These are phyloP conservation scores for Pelochelys cantorii DNA, from an alignment of 2,797 vertebrate species.

Conservation along the genomic window DNA sequence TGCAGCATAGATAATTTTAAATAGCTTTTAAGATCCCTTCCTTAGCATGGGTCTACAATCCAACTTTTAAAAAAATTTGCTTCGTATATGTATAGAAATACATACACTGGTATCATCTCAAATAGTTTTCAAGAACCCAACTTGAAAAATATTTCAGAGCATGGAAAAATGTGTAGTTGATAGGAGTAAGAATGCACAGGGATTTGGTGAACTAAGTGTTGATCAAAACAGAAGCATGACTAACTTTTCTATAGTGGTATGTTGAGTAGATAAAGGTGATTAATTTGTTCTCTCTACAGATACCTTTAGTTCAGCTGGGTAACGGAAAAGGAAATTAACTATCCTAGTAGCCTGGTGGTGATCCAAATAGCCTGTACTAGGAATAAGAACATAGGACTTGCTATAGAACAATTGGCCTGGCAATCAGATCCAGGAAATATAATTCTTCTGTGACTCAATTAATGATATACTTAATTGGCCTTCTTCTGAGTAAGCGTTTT, in stretches of 20 bases:
- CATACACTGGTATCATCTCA: neutral
- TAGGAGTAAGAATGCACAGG: neutral
- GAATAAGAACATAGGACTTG: neutral
- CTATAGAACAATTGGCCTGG: neutral
- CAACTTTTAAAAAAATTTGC: neutral
- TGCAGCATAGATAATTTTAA: neutral
- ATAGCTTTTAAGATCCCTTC: neutral
- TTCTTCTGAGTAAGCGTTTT: neutral
- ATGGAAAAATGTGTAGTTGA: neutral
- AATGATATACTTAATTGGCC: neutral
- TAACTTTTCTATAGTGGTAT: neutral
- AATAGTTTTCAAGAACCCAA: neutral
- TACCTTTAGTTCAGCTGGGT: neutral
- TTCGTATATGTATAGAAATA: rapidly evolving
- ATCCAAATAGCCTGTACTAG: rapidly evolving
- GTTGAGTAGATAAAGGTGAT: neutral
- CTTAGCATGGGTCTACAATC: neutral
- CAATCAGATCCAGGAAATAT: too few relatives aligned
- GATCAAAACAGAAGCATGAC: neutral
- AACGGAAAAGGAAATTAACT: rapidly evolving
- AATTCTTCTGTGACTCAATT: neutral
- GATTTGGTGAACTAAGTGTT: constrained; percentile 1
- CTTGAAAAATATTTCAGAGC: neutral
- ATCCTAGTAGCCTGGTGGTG: rapidly evolving
- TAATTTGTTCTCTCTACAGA: constrained; percentile 3